A percentile compares a stretch with the other conserved stretches of the same genome.
Conservation (phyloP, 1,140 invertebrate species). For the Hirudo medicinalis region DNA sequence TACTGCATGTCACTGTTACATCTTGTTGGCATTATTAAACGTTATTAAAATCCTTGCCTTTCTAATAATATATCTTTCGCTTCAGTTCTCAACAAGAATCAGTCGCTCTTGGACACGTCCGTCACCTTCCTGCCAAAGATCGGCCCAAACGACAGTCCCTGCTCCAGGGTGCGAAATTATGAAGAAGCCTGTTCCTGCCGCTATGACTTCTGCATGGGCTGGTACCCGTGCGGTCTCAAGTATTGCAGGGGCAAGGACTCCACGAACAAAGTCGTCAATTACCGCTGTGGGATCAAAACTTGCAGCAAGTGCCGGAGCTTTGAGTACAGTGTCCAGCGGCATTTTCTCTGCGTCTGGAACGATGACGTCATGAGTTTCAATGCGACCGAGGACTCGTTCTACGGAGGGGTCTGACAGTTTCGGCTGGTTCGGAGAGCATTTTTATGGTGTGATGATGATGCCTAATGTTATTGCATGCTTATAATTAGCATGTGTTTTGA, state of each 20-base stretch:
- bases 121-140: background rate
- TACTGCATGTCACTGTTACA: no score
- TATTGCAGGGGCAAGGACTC: slow-evolving; percentile 65
- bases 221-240: slow-evolving; percentile 84
- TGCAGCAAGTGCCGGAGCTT: slow-evolving; percentile 77
- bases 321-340: slow-evolving; percentile 64
- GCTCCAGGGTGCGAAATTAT: background rate
- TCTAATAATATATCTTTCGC: no score
- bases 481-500: no score
- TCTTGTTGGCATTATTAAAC: background rate
- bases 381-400: no score
- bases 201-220: slow-evolving; percentile 66
- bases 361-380: background rate
- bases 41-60: no score
- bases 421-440: no score
- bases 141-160: background rate
- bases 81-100: slow-evolving; percentile 2
- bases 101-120: background rate
- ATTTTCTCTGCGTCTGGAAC: slow-evolving; percentile 74
- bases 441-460: no score
- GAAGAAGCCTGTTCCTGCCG: slow-evolving; percentile 57
- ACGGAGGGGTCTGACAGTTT: no score
- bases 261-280: slow-evolving; percentile 51
- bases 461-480: no score
- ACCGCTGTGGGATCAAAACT: slow-evolving; percentile 86